Evolutionary conservation across 2,113 vertebrate species (phyloP), one percentile per base, ranked within the genome.

Genomic region (Aphyosemion australe): DNA sequence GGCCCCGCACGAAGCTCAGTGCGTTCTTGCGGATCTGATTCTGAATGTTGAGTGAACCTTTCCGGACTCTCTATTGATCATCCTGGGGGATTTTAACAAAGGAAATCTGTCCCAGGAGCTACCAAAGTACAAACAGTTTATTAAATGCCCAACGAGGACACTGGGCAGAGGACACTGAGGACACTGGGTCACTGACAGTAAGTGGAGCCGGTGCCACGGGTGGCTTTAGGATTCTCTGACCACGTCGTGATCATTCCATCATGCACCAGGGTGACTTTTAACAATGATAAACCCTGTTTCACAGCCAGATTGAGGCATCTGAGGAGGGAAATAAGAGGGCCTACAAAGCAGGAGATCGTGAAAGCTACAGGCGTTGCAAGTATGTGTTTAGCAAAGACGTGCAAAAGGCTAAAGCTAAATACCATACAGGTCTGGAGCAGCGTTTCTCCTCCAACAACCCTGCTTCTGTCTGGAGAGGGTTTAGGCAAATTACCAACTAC

Each of bases 91-190:
- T 8, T 48, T 54, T 26, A 39, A 70, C 18, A 47, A 46, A 53
- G 49, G 9, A 1, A 54, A 6, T 2, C 32, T 7, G 3, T 41
- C 5, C 12, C 68, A 55, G 4, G 4, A 56, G 19, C 32, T 56
- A 6, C n/a, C 48, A 7, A 52, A 59, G 51, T 57, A 57, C 19
- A 58, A 19, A 32, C 41, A 49, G 49, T 56, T 61, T 55, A 47
- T 49, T 34, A 61, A 41, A 42, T 55, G 63, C 12, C 26, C n/a
- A 0, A 37, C 41, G 21, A 54, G 41, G n/a, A n/a, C n/a, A n/a
- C n/a, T 1, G 26, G 5, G 26, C 26, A 34, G 21, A 37, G 18
- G 11, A n/a, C 26, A 5, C 26, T 26, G 6, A 54, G 15, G 1
- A 26, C 11, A 32, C 10, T 66, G 46, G 43, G 55, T 34, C 57